Conservation (phyloP, 2,888 invertebrate species). For the Aelia acuminata region DNA sequence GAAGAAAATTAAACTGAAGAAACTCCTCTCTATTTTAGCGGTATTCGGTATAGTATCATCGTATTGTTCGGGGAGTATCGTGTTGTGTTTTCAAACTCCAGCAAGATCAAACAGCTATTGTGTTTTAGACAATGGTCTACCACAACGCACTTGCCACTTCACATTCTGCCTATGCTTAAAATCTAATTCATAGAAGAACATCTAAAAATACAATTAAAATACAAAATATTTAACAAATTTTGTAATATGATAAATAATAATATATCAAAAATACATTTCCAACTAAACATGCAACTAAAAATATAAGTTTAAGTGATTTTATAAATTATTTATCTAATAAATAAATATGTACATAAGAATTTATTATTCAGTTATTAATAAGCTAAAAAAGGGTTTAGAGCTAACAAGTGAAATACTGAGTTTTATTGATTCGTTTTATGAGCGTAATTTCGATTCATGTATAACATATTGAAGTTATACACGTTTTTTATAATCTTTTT, state of each 20-base stretch:
- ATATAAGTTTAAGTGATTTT: no score
- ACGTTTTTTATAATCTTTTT: no score
- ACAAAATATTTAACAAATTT: not conserved
- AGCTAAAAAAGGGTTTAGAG: not conserved
- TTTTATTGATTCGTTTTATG: no score
- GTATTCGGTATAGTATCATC: not conserved
- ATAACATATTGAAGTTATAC: no score
- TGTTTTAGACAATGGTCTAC: slow-evolving; percentile 13
- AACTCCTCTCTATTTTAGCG: not conserved
- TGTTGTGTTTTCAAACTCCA: slow-evolving; percentile 9
- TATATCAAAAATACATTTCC: not conserved
- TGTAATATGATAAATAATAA: not conserved
- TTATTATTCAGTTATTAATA: no score
- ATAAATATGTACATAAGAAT: not conserved
- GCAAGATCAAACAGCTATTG: slow-evolving; percentile 18
- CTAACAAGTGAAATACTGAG: no score
- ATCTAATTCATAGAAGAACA: not conserved
- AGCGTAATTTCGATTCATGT: no score
- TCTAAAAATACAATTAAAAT: not conserved
- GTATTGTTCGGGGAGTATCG: slow-evolving; percentile 13
- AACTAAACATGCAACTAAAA: not conserved
- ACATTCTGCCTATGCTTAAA: slow-evolving; percentile 27
- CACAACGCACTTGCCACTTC: slow-evolving; percentile 5
- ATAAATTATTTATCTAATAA: not conserved
- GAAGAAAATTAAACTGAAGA: not conserved